Evolutionary conservation across 2,113 vertebrate species (phyloP), one percentile per base, ranked within the genome.

Genomic region (Bubo scandiacus): DNA sequence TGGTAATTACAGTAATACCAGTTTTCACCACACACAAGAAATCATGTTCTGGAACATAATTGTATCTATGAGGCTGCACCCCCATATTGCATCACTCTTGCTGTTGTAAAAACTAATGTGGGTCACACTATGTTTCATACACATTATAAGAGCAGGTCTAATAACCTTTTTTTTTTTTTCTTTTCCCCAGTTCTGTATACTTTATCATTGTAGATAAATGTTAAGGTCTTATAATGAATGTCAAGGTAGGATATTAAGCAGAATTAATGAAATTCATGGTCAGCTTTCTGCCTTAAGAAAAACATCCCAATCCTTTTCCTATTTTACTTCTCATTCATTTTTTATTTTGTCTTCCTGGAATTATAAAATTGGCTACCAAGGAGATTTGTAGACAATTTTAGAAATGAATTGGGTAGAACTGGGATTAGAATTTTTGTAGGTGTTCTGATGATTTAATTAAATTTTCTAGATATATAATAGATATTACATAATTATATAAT

Each of bases 241-340:
- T 58, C 51, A 83, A 74, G 38, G 42, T 54, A 40, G 49, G 89
- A 74, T n/a, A 73, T 92, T 82, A 90, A 73, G 23, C 5, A 86
- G 30, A 91, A 88, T 91, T 86, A 86, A 91, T 88, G 34, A 92
- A 91, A 96, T 94, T 94, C 51, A 47, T 38, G 42, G 47, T 89
- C 67, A 82, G 25, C 6, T 87, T 95, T 80, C 52, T 81, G 45
- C 42, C 34, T 49, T 26, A 59, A 85, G 26, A 70, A 84, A 94
- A 92, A 77, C 71, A 4, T 42, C 30, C 25, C 55, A 85, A 67
- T 13, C 29, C 6, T 90, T 86, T 26, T 7, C 45, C 74, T 89
- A n/a, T 81, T 86, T 40, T 57, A 40, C 27, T 86, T 63, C 51
- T 90, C 30, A 47, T 52, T 86, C 71, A 72, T 90, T 92, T 79